Conservation (phyloP, 2,888 invertebrate genomes). For the Phyllotreta cruciferae region DNA sequence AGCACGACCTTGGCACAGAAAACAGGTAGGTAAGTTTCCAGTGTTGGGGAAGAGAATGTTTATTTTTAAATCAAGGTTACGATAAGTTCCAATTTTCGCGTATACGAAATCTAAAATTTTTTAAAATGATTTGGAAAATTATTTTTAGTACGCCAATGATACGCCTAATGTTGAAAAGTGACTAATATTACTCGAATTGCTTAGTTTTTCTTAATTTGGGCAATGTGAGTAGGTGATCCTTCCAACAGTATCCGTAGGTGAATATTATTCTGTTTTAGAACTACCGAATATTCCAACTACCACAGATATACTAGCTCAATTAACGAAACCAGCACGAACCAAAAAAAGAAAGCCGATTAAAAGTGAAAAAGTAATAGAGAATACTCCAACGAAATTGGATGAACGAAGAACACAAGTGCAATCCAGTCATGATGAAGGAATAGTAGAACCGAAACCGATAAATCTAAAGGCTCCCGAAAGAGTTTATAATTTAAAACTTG, state of each 20-base stretch:
- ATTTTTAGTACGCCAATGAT: conserved; percentile 2
- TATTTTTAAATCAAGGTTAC: no score
- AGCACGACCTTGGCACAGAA: conserved; percentile 38
- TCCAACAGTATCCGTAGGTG: conserved; percentile 14
- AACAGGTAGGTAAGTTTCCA: conserved; percentile 42
- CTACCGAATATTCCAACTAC: conserved; percentile 6
- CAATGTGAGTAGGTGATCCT: conserved; percentile 32
- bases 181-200: conserved; percentile 34
- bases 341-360: not conserved
- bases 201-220: conserved; percentile 34
- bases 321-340: not conserved
- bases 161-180: conserved; percentile 17
- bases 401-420: conserved; percentile 1
- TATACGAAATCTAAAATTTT: conserved; percentile 6
- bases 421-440: not conserved
- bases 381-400: not conserved
- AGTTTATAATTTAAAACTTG: conserved; percentile 61
- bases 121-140: no score
- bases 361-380: not conserved
- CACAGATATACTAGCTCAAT: conserved; percentile 5
- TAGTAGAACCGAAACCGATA: conserved; percentile 7
- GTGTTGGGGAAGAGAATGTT: not conserved
- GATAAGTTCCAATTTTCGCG: no score
- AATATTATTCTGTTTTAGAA: conserved; percentile 19
- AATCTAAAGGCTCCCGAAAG: conserved; percentile 6